Base-by-base conservation (phyloP, 2,888 invertebrate genomes). In the Drosophila helvetica region DNA sequence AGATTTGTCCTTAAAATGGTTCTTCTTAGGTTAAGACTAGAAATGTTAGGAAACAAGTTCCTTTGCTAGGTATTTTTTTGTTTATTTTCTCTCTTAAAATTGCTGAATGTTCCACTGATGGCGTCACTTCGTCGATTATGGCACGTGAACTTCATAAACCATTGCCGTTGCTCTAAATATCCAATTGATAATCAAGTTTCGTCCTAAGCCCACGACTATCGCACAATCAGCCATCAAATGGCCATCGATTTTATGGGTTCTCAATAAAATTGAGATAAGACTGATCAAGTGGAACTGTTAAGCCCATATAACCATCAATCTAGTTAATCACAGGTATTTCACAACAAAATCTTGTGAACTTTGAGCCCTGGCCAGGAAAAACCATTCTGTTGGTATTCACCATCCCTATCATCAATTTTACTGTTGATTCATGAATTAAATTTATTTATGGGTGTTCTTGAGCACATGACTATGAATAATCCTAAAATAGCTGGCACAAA, bases 231-330 rank as follows among this genome's bases (percentile, higher is more conserved):
- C 27, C 60, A 77, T 69, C 51, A 47, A 12, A 19, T 6, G 42
- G 22, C 27, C 60, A 63, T 69, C 61, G 30, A 42, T 46, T 46
- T 7, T 42, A 52, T n/a, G 15, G 52, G 45, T 65, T 56, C 56
- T 43, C 43, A 45, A 56, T 38, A 69, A 60, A 8, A 64, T 6
- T 6, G 7, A 18, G 82, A 82, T 86, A 58, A 86, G 79, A 79
- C 77, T 67, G 58, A 76, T 71, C 30, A 62, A 18, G 30, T 22
- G 57, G 25, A 63, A 58, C 57, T 68, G 56, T n/a, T 75, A 48
- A 67, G 27, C 17, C 27, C 47, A 52, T 67, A 79, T 73, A 75
- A 33, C 46, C 38, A 61, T 48, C 62, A 64, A 62, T 59, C 45
- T 45, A 18, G 15, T 60, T 51, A 42, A 62, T 46, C 53, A 19